phyloP scores from a whole-genome alignment of 2,113 vertebrate genomes.

The Coreoperca whiteheadi region DNA sequence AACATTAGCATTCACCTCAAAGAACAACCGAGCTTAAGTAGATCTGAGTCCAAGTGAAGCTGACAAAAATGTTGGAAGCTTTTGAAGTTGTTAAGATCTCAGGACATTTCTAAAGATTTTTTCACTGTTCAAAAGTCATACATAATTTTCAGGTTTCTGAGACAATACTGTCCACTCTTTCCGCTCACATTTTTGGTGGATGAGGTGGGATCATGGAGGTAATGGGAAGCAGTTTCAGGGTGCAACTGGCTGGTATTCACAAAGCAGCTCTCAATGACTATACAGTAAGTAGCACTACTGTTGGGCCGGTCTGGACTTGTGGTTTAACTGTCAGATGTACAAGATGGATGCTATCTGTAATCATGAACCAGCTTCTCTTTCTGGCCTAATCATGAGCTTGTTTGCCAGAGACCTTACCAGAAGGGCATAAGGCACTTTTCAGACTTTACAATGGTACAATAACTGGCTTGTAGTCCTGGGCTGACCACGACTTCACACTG shows the following conservation, averaged over 20 bases:
- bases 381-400: not conserved
- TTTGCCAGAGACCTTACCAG: not conserved
- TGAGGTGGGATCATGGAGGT: not conserved
- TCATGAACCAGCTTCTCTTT: not conserved
- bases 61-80: not conserved
- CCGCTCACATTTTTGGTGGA: not conserved
- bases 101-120: not conserved
- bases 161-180: slow-evolving; percentile 57
- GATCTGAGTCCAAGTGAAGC: not conserved
- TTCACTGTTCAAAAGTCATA: not conserved
- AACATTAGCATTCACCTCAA: not conserved
- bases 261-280: slow-evolving; percentile 70
- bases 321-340: not conserved
- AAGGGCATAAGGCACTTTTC: not conserved
- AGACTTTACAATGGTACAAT: not conserved
- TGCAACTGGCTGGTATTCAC: slow-evolving; percentile 69
- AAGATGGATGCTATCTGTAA: slow-evolving; percentile 12
- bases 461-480: not conserved
- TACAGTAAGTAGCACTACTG: slow-evolving; percentile 18
- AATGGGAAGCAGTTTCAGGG: slow-evolving; percentile 15
- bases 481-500: not conserved
- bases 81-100: not conserved
- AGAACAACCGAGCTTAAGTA: not conserved
- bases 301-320: slow-evolving; percentile 10
- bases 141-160: not conserved